Base-by-base conservation (phyloP, 2,797 vertebrate species). In the Muscicapa comitata region DNA sequence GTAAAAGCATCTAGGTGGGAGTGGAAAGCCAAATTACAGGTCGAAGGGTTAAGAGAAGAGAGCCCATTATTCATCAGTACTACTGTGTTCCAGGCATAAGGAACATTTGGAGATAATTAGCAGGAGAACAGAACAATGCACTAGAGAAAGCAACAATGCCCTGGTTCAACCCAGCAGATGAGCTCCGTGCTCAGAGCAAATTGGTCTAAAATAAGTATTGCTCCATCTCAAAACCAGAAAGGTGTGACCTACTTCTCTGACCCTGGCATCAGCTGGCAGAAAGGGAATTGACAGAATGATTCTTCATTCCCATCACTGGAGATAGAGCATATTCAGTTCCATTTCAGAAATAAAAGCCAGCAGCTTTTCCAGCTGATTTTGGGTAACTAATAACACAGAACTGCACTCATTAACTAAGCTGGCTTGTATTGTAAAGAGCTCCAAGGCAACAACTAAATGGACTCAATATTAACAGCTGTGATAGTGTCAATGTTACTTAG, bases 51-150 rank as follows among this genome's bases (percentile, higher is more conserved):
- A 97, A 96, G 94, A 94, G 95, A 91, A 96, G 73, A 96, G 66
- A 91, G 87, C 73, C 83, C 76, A 95, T 97, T 97, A 93, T 94
- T 96, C 93, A 94, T 90, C 82, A 88, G 85, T 85, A 90, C 88
- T 62, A 57, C 95, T 83, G 58, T 93, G 95, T 96, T 94, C 66
- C 89, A 88, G 79, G 76, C 95, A 73, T 81, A 91, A 93, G 94
- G 94, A 96, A 94, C 95, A 96, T 95, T 95, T 96, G 94, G 94
- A 94, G 93, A 84, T 97, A 95, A 97, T 96, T 96, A 96, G 90
- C 37, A 43, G 75, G 76, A 95, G 94, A 94, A 58, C 89, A 88
- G 95, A 96, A 97, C 96, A 96, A 96, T 94, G 94, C 96, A 94
- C 94, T 76, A 90, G 96, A 96, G 95, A 96, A 96, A 94, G 94